These are phyloP conservation scores for Drosophila conformis DNA, from an alignment of 2,888 invertebrate genomes.

Conservation along the genomic window DNA sequence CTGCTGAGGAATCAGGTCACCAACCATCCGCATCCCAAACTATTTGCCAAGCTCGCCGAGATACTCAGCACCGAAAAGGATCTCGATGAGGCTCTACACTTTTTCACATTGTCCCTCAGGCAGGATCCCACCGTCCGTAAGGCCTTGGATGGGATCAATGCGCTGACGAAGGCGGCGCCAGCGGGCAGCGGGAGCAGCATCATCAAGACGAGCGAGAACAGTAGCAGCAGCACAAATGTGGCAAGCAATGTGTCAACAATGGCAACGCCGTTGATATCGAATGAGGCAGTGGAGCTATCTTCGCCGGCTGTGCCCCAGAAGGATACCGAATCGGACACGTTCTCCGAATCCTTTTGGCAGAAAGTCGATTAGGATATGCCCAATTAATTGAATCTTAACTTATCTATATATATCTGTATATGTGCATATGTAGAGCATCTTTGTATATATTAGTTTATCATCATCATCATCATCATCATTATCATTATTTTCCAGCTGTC, in stretches of 20 bases:
- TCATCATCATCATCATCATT: not conserved
- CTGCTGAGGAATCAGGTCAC: constrained; percentile 88
- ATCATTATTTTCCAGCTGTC: not conserved
- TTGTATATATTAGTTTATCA: not conserved
- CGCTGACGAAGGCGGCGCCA: constrained; percentile 75
- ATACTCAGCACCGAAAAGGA: constrained; percentile 81
- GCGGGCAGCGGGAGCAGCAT: constrained; percentile 11
- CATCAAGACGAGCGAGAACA: constrained; percentile 17
- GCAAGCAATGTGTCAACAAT: constrained; percentile 57
- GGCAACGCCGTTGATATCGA: constrained; percentile 72
- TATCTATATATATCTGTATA: not conserved
- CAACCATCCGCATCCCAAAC: constrained; percentile 79
- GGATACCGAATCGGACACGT: constrained; percentile 85
- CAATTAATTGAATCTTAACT: constrained; percentile 45
- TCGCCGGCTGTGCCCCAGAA: constrained; percentile 82
- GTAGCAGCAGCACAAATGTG: constrained; percentile 28
- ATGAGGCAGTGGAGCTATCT: constrained; percentile 81
- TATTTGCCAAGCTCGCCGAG: constrained; percentile 82
- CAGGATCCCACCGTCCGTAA: constrained; percentile 81
- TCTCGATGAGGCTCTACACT: constrained; percentile 81
- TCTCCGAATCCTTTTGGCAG: constrained; percentile 87
- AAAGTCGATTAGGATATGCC: constrained; percentile 87
- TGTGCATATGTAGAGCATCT: not conserved
- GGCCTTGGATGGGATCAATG: constrained; percentile 82
- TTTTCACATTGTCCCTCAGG: constrained; percentile 82